Evolutionary conservation across 2,888 invertebrate species (phyloP), one percentile per base, ranked within the genome.

Genomic region (Leptinotarsa rubiginosa): DNA sequence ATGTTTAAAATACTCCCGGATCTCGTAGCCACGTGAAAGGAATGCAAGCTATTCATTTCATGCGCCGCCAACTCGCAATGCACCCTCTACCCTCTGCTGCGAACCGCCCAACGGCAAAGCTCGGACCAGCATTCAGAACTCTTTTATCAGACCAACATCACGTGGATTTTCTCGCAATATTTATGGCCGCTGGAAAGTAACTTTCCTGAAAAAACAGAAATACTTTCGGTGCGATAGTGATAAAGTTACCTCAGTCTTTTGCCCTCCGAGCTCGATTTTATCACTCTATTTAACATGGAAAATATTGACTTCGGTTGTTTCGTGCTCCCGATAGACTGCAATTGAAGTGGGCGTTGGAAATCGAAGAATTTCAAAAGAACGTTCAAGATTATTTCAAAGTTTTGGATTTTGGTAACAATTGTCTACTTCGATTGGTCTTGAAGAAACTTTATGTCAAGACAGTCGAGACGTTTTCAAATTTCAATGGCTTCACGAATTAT

Each of bases 31-130:
- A 82, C 81, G 82, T 81, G 77, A 79, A 77, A 70, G 80, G 80
- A 80, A 79, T 80, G 80, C 79, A 78, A 81, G 82, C 82, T 81
- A 84, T 86, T 86, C 86, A 85, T 86, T 86, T 86, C 86, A 85
- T 86, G 86, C 85, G 83, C 83, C 85, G 86, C 81, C 85, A 83
- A 84, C 80, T 85, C 83, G 84, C 83, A 84, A 84, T 86, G 84
- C 82, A 79, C 81, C 79, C 77, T 79, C 69, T 70, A 65, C 65
- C 52, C 62, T 68, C 62, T 18, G 68, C 56, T 62, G 31, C 16
- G 62, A 62, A 41, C 41, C 41, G 41, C 62, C 62, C 62, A 25
- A 10, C n/a, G 31, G 31, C 62, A 31, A 31, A 62, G 69, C 70
- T 69, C 56, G 70, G 72, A 74, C 75, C 72, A 54, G 73, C 64